phyloP scores from a whole-genome alignment of 2,797 vertebrate genomes.

The Rhinella marina region DNA sequence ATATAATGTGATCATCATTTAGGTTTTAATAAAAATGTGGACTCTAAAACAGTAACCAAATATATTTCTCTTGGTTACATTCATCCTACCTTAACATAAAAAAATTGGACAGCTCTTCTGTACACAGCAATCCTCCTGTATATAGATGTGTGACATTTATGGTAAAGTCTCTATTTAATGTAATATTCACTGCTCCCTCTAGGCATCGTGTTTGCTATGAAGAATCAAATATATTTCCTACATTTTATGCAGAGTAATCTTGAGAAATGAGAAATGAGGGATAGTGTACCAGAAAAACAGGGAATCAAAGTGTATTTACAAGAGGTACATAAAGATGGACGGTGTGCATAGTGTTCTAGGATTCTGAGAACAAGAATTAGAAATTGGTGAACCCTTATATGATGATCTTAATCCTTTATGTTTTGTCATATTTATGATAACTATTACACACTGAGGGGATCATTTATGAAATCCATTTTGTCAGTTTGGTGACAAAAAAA shows the following conservation, averaged over 20 bases:
- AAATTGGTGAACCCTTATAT: background rate
- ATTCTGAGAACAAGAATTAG: background rate
- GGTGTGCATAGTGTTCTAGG: background rate
- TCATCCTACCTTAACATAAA: slow-evolving; percentile 8
- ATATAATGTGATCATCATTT: background rate
- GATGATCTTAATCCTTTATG: background rate
- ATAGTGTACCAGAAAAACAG: background rate
- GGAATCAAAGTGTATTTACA: slow-evolving; percentile 9
- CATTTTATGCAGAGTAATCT: slow-evolving; percentile 31
- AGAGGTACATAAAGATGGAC: background rate
- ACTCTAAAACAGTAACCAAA: background rate
- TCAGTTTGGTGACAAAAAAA: too few relatives aligned
- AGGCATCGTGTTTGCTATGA: slow-evolving; percentile 44
- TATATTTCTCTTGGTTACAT: slow-evolving; percentile 32
- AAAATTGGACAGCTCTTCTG: background rate
- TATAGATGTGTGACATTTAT: slow-evolving; percentile 37
- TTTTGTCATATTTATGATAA: background rate
- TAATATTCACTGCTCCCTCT: slow-evolving; percentile 30
- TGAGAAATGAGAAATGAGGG: background rate
- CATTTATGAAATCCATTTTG: too few relatives aligned
- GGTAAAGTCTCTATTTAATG: slow-evolving; percentile 42
- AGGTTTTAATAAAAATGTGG: background rate
- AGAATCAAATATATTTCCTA: slow-evolving; percentile 30
- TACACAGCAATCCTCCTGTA: slow-evolving; percentile 12
- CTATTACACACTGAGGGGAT: background rate